Evolutionary conservation across 2,888 invertebrate species (phyloP).

Genomic region (Polydrusus tereticollis): DNA sequence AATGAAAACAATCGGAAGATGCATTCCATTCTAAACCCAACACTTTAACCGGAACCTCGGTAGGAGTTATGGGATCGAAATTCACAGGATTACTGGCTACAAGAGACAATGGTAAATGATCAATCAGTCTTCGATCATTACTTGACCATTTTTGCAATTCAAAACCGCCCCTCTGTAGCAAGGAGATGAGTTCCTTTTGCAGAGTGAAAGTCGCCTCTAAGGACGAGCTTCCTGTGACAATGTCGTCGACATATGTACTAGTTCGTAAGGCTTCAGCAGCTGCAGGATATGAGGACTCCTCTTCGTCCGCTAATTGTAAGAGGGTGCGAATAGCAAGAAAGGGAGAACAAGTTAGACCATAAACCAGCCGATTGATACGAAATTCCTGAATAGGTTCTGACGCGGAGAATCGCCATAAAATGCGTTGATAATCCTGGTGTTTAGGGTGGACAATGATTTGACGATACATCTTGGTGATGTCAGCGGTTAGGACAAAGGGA

Average conservation of each 20-base stretch:
- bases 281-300: not conserved
- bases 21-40: slow-evolving; percentile 28
- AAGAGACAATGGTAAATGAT: slow-evolving; percentile 2
- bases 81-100: not conserved
- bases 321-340: too few relatives aligned
- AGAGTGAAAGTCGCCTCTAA: slow-evolving; percentile 11
- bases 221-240: not conserved
- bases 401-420: too few relatives aligned
- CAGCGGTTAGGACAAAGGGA: too few relatives aligned
- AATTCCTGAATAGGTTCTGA: too few relatives aligned
- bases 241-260: slow-evolving; percentile 30
- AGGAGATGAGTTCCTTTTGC: slow-evolving; percentile 15
- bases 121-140: slow-evolving; percentile 41
- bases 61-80: slow-evolving; percentile 5
- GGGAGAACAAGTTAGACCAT: too few relatives aligned
- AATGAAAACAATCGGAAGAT: slow-evolving; percentile 2
- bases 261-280: slow-evolving; percentile 1
- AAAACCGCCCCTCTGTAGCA: slow-evolving; percentile 13
- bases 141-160: slow-evolving; percentile 38
- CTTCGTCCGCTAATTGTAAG: slow-evolving; percentile 3
- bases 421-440: too few relatives aligned
- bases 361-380: too few relatives aligned
- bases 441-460: too few relatives aligned
- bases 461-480: too few relatives aligned
- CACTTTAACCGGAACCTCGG: not conserved